A percentile compares a stretch with the other conserved stretches of the same genome.
phyloP scores from a whole-genome alignment of 1,140 invertebrate species.

The Andrena cerasifolii region DNA sequence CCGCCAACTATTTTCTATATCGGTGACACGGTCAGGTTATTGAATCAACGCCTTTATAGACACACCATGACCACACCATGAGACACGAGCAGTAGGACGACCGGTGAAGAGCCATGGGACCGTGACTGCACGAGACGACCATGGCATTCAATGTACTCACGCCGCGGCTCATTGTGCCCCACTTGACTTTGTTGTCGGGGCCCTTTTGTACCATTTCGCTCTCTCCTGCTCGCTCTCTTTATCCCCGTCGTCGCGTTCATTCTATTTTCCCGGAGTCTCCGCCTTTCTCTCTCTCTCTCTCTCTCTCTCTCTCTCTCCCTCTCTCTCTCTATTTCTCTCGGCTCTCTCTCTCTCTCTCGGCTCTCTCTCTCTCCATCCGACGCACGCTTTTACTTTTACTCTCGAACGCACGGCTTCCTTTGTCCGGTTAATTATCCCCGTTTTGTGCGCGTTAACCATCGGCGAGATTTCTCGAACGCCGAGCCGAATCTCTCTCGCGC shows the following conservation, averaged over 20 bases:
- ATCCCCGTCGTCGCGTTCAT: slow-evolving; percentile 16
- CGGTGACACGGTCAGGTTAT: slow-evolving; percentile 65
- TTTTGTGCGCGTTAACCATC: slow-evolving; percentile 66
- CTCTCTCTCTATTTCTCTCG: slow-evolving; percentile 51
- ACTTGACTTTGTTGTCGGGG: slow-evolving; percentile 80
- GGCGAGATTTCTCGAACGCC: slow-evolving; percentile 61
- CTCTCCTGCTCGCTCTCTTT: slow-evolving; percentile 51
- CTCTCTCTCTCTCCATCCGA: slow-evolving; percentile 15
- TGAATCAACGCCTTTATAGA: slow-evolving; percentile 66
- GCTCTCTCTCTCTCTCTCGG: slow-evolving; percentile 61
- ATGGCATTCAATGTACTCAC: slow-evolving; percentile 78
- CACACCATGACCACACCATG: slow-evolving; percentile 60
- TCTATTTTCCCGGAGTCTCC: slow-evolving; percentile 36
- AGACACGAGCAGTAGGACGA: slow-evolving; percentile 57
- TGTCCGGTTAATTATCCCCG: slow-evolving; percentile 70
- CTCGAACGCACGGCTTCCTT: slow-evolving; percentile 50
- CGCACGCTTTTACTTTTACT: slow-evolving; percentile 49
- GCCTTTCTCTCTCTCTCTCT: slow-evolving; percentile 62
- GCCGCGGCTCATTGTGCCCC: slow-evolving; percentile 79
- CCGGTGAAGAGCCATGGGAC: slow-evolving; percentile 64
- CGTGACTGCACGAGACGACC: slow-evolving; percentile 62
- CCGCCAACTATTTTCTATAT: slow-evolving; percentile 58
- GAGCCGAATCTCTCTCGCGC: background rate
- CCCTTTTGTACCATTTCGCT: slow-evolving; percentile 72
- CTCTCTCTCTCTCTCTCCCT: slow-evolving; percentile 56